Evolutionary conservation across 2,888 invertebrate genomes (phyloP), one percentile per base, ranked within the genome.

Genomic region (Nasonia oneida): DNA sequence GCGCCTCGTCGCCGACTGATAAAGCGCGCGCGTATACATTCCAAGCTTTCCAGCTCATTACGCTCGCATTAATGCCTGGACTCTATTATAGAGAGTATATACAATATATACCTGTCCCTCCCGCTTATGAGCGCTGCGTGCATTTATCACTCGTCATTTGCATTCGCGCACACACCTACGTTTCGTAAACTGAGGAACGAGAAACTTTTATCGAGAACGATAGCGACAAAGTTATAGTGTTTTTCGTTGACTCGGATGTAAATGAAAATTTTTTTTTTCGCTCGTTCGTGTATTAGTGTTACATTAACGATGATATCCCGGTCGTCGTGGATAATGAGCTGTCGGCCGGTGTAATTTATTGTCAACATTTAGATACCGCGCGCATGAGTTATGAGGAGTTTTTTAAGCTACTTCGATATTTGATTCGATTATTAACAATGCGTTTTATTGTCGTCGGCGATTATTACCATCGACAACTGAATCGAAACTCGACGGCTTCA

Each of bases 41-140:
- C 29, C 15, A 12, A 67, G 67, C 33, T 67, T 67, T 67, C 67
- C 33, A 67, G 67, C 29, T 67, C 33, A 67, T 67, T 67, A 33
- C 14, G 29, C 14, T 4, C 33, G 8, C 67, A 67, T 67, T 67
- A 67, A 67, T 64, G 64, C 29, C 29, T 29, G 15, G n/a, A 57
- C 18, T 57, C 57, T 57, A n/a, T 18, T 42, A 42, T 42, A 42
- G 42, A 42, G 42, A 42, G 42, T 12, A 12, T n/a, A 61, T 61
- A 23, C 57, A 61, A 18, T 67, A 67, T 64, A 29, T 67, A 67
- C 29, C 67, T 67, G 29, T 67, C 33, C 33, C 12, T 3, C 15
- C 15, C 53, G 29, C 12, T 8, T 67, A 67, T 8, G 23, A 15
- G 53, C n/a, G 57, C 67, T 1, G 67, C 29, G 29, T 67, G 67